Evolutionary conservation across 2,888 invertebrate genomes (phyloP).

Genomic region (Melinopterus prodromus): DNA sequence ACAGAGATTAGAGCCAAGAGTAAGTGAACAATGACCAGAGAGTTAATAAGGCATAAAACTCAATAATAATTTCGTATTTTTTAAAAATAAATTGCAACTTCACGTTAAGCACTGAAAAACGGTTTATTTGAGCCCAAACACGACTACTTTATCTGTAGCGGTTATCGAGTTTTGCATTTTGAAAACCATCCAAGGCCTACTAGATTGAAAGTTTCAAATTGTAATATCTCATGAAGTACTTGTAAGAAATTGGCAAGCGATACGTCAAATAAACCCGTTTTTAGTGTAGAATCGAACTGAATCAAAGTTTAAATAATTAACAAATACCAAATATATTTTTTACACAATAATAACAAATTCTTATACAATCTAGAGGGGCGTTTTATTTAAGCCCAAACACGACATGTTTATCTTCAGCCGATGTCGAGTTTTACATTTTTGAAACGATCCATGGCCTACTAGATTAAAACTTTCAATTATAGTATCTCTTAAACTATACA

Average conservation of each 20-base stretch:
- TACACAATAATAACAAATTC: neutral
- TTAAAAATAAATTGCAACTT: neutral
- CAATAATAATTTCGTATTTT: neutral
- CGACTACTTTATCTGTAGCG: neutral
- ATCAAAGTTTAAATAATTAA: neutral
- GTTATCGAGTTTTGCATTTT: neutral
- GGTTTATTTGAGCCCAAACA: neutral
- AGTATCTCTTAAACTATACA: neutral
- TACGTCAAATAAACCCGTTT: neutral
- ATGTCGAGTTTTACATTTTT: neutral
- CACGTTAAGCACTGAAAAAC: neutral
- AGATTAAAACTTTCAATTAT: neutral
- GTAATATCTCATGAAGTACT: neutral
- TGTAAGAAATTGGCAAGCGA: neutral
- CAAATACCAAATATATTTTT: neutral
- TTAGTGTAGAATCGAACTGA: neutral
- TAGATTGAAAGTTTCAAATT: neutral
- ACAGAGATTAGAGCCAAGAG: neutral
- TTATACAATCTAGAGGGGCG: neutral
- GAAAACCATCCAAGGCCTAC: neutral
- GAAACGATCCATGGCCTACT: neutral
- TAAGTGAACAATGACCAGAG: neutral
- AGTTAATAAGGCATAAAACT: neutral
- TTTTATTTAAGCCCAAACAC: neutral
- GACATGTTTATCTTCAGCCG: neutral